phyloP scores from a whole-genome alignment of 2,113 vertebrate species.

The Pygoscelis antarcticus region DNA sequence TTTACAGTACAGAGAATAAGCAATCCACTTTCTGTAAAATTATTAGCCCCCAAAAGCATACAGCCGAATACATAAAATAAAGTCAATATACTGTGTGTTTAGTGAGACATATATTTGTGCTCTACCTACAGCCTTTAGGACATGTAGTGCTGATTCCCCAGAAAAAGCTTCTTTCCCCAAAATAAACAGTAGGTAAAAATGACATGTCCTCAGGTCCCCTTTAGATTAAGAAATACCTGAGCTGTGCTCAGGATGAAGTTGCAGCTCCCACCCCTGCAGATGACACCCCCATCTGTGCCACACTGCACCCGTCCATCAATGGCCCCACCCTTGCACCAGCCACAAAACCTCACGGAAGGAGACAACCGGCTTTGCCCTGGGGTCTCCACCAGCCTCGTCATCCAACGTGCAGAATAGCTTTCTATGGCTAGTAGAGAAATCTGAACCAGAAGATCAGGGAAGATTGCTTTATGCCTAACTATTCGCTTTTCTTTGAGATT shows the following conservation, averaged over 20 bases:
- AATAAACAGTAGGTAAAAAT: not conserved
- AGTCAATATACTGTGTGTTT: not conserved
- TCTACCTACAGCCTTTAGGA: not conserved
- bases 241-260: not conserved
- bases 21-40: not conserved
- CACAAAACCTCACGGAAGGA: not conserved
- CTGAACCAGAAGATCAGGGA: not conserved
- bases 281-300: no score
- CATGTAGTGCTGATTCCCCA: not conserved
- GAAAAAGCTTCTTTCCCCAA: not conserved
- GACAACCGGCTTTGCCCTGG: not conserved
- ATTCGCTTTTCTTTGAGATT: not conserved
- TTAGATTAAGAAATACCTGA: not conserved
- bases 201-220: not conserved
- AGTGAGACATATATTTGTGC: not conserved
- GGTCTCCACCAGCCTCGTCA: not conserved
- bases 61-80: not conserved
- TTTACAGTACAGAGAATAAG: not conserved
- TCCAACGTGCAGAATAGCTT: rapidly evolving
- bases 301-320: rapidly evolving
- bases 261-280: not conserved
- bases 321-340: not conserved
- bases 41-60: not conserved
- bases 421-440: not conserved
- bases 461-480: not conserved